Conservation (phyloP, 2,888 invertebrate genomes). For the Zaprionus lineosus region DNA sequence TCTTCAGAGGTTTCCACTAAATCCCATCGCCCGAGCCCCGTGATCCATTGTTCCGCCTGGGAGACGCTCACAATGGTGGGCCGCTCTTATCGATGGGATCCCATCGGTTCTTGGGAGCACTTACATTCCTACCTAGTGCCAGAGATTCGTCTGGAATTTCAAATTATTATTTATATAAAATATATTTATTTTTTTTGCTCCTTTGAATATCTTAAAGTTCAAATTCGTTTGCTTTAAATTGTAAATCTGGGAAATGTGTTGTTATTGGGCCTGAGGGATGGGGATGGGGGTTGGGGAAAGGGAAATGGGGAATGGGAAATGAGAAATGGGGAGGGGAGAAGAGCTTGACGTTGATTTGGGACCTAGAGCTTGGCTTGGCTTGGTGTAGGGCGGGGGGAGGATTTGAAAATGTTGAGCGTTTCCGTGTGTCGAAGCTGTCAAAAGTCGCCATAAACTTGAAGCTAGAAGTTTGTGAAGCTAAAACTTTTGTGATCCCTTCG, state of each 20-base stretch:
- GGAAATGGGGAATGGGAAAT: too few species aligned
- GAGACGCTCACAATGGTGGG: constrained; percentile 26
- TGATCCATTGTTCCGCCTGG: constrained; percentile 49
- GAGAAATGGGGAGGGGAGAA: background rate
- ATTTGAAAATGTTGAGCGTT: constrained; percentile 13
- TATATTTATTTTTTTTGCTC: too few species aligned
- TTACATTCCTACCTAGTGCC: constrained; percentile 1
- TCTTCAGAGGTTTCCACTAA: background rate
- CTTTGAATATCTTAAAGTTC: too few species aligned
- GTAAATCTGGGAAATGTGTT: background rate
- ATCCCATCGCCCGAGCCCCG: constrained; percentile 10
- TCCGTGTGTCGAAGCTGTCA: constrained; percentile 55
- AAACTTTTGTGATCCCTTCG: constrained; percentile 64
- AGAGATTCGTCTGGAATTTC: too few species aligned
- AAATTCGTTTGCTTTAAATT: background rate
- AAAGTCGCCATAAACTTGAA: constrained; percentile 53
- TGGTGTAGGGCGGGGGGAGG: too few species aligned
- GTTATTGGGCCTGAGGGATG: too few species aligned
- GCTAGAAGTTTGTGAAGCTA: constrained; percentile 34
- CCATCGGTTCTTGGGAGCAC: constrained; percentile 31
- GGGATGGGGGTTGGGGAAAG: too few species aligned
- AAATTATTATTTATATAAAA: too few species aligned
- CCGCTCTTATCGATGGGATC: constrained; percentile 40
- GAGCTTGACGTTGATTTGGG: background rate
- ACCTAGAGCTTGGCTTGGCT: too few species aligned